These are phyloP conservation scores for Uria aalge DNA, from an alignment of 2,113 vertebrate genomes.

Conservation along the genomic window DNA sequence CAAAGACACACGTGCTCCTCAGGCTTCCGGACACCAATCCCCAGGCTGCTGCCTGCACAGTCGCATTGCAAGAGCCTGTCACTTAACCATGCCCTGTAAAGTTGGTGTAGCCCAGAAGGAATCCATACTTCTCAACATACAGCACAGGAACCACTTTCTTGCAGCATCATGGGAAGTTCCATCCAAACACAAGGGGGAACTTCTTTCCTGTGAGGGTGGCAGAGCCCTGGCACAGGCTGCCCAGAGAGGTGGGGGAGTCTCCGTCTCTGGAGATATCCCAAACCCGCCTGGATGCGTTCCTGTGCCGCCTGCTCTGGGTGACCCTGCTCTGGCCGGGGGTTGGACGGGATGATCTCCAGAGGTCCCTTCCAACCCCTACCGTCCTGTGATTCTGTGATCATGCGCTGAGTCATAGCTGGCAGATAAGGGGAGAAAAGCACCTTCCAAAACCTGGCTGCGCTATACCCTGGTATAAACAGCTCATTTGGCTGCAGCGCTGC, in stretches of 20 bases:
- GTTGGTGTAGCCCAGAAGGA: not conserved
- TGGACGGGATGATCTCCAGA: too few relatives aligned
- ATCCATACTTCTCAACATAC: not conserved
- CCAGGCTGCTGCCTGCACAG: not conserved
- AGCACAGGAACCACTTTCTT: not conserved
- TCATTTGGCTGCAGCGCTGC: not conserved
- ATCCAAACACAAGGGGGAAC: too few relatives aligned
- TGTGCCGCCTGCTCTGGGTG: too few relatives aligned
- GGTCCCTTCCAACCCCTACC: too few relatives aligned
- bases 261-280: too few relatives aligned
- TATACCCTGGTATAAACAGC: not conserved
- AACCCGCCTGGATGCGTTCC: too few relatives aligned
- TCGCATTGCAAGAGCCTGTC: rapidly evolving
- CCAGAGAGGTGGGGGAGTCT: too few relatives aligned
- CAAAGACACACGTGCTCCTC: not conserved
- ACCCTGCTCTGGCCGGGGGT: too few relatives aligned
- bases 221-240: too few relatives aligned
- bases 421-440: not conserved
- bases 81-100: not conserved
- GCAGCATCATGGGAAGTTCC: not conserved
- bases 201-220: too few relatives aligned
- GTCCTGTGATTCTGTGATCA: too few relatives aligned
- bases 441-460: not conserved
- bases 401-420: not conserved
- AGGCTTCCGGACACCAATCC: not conserved